phyloP scores from a whole-genome alignment of 2,888 invertebrate species.

The Sinelater perroti region DNA sequence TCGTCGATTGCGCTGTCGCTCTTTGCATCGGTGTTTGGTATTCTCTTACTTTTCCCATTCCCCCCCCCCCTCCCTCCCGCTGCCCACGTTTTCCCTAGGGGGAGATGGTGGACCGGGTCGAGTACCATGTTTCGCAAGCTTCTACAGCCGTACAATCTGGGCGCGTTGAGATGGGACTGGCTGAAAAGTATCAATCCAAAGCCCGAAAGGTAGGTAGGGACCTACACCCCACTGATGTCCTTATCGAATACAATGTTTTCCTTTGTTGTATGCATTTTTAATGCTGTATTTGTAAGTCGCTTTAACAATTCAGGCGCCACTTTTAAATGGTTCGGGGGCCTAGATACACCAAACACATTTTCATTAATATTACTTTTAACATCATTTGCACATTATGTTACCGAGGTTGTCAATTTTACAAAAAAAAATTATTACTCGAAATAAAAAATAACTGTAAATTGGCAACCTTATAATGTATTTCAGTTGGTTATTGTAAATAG shows the following conservation, averaged over 20 bases:
- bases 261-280: constrained; percentile 18
- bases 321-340: no score
- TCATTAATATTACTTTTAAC: no score
- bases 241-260: constrained; percentile 30
- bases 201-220: constrained; percentile 84
- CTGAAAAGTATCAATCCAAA: constrained; percentile 84
- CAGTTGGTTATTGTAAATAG: no score
- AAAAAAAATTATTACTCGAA: no score
- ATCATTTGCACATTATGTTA: no score
- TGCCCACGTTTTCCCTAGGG: constrained; percentile 69
- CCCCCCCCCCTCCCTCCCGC: constrained; percentile 37
- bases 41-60: constrained; percentile 43
- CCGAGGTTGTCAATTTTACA: no score
- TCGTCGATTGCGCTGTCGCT: constrained; percentile 57
- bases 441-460: no score
- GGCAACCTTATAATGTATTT: no score
- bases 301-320: no score
- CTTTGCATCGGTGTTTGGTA: constrained; percentile 51
- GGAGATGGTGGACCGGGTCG: constrained; percentile 93
- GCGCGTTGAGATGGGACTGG: constrained; percentile 79
- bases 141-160: constrained; percentile 85
- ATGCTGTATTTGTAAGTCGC: no score
- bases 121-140: constrained; percentile 90
- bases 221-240: no score
- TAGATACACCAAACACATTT: no score